Base-by-base conservation (phyloP, 2,113 vertebrate genomes). In the Petrocephalus zakoni region DNA sequence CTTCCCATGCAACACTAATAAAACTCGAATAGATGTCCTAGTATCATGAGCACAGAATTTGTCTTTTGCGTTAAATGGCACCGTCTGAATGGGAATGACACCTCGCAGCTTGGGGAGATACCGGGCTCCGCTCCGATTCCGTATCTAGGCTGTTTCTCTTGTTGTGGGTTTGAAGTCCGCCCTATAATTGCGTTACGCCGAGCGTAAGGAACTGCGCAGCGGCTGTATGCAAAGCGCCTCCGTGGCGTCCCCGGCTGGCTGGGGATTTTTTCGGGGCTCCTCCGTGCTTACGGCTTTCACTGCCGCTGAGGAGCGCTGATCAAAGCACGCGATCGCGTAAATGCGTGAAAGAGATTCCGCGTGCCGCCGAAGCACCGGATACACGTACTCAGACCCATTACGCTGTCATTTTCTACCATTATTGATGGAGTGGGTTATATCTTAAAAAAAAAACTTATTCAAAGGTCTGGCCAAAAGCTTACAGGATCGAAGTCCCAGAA, bases 101-200 rank as follows among this genome's bases (percentile, higher is more conserved):
- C 34, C 15, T 5, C 15, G 72, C 5, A 46, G 17, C 81, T 49
- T 46, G 37, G 42, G 81, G 81, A 42, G 49, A 49, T 83, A 83
- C 46, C 56, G 13, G n/a, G 25, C 61, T 68, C 68, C 10, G 61
- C n/a, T 29, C 37, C 25, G 68, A 53, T 75, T 78, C 56, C 85
- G 89, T 90, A 88, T 34, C 72, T 37, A 78, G 72, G 72, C 17
- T 42, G 72, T 78, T 42, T 78, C 34, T 78, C 72, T 78, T 42
- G 25, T 75, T 37, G 37, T 22, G 81, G 42, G 19, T 83, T 49
- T 49, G 34, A 83, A 83, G 81, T 49, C 81, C 46, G 42, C 46
- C 81, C 81, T 83, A 37, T 83, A 47, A 83, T 47, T 83, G 46
- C 42, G 81, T 49, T 83, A 22, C 42, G 34, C 15, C 49, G 19